A percentile compares a stretch with the other conserved stretches of the same genome.
Conservation (phyloP, 1,140 invertebrate species). For the Dreissena polymorpha region DNA sequence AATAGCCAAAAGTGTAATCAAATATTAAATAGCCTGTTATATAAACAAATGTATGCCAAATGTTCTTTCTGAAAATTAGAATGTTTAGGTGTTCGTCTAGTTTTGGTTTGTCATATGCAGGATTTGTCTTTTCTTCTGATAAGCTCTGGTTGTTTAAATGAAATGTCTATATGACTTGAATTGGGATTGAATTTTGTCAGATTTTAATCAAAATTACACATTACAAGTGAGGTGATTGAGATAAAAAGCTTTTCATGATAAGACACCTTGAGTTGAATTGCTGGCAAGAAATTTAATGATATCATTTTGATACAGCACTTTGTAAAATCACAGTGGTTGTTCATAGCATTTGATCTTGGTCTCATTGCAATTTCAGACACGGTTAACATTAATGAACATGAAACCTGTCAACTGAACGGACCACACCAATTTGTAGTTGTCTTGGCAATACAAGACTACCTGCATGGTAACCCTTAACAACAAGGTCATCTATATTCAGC, state of each 20-base stretch:
- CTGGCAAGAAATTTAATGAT: neutral
- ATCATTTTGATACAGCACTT: neutral
- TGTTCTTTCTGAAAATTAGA: neutral
- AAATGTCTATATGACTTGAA: too few species aligned
- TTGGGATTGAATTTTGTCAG: neutral
- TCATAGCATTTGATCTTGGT: neutral
- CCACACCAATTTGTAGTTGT: neutral
- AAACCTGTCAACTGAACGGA: constrained; percentile 11
- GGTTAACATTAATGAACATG: constrained; percentile 31
- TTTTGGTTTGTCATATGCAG: constrained; percentile 11
- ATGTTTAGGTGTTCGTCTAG: neutral
- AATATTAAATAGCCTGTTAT: neutral
- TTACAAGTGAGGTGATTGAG: too few species aligned
- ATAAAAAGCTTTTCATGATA: too few species aligned
- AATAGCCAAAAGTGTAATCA: neutral
- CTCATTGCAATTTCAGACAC: constrained; percentile 21
- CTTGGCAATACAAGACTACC: constrained; percentile 1
- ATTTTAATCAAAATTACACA: neutral
- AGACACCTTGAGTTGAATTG: too few species aligned
- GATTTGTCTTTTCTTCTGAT: constrained; percentile 1
- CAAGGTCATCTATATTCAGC: neutral
- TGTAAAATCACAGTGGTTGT: too few species aligned
- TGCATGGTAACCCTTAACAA: neutral
- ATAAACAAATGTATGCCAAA: neutral
- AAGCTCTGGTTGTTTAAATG: neutral